phyloP scores from a whole-genome alignment of 2,888 invertebrate genomes.

The Oscheius sp. region DNA sequence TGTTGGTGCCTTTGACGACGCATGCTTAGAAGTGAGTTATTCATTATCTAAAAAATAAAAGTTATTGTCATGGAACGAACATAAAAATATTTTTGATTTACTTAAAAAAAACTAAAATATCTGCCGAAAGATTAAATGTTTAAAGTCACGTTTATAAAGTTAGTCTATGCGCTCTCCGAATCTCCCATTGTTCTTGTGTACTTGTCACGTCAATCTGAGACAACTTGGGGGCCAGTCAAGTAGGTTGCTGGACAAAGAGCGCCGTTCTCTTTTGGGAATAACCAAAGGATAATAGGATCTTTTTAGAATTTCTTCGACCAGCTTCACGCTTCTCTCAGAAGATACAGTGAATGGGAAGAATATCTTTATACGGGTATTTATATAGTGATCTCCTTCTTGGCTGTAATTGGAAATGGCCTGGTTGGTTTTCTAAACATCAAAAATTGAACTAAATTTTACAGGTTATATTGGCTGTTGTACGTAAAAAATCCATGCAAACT shows the following conservation, averaged over 20 bases:
- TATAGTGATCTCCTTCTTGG: constrained; percentile 63
- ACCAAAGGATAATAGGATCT: background rate
- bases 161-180: too few species aligned
- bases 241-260: too few species aligned
- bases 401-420: constrained; percentile 67
- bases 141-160: too few species aligned
- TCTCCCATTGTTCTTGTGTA: too few species aligned
- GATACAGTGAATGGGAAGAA: constrained; percentile 64
- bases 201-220: too few species aligned
- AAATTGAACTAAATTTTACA: constrained; percentile 7
- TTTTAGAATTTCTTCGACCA: constrained; percentile 32
- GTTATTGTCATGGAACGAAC: too few species aligned
- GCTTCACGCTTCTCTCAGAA: constrained; percentile 59
- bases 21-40: constrained; percentile 50
- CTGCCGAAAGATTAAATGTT: too few species aligned
- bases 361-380: constrained; percentile 64
- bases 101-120: too few species aligned
- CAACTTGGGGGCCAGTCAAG: too few species aligned
- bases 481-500: constrained; percentile 83
- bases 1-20: constrained; percentile 52
- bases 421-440: constrained; percentile 36
- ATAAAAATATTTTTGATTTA: too few species aligned
- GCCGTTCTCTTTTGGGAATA: background rate
- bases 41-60: background rate
- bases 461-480: constrained; percentile 76